phyloP scores from a whole-genome alignment of 2,888 invertebrate genomes.

The Pyrgus malvae region DNA sequence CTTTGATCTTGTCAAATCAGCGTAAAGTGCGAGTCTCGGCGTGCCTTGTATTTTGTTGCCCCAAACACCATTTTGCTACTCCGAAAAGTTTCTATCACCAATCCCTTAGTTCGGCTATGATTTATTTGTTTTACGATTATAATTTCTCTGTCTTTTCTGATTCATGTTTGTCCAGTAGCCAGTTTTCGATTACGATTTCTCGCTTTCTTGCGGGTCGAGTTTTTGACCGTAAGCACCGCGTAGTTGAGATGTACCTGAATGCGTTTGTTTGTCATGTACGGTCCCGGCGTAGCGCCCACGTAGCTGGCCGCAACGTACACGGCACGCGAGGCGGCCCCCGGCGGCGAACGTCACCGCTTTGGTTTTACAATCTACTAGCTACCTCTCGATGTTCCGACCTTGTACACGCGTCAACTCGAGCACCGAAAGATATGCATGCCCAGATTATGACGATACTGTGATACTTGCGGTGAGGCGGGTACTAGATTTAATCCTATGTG shows the following conservation, averaged over 20 bases:
- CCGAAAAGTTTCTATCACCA: constrained; percentile 12
- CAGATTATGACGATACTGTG: constrained; percentile 48
- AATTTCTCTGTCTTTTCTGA: constrained; percentile 6
- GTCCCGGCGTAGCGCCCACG: not conserved
- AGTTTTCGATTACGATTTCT: constrained; percentile 10
- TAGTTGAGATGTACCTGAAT: constrained; percentile 14
- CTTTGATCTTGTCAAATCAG: too few species aligned
- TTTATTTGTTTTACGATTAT: constrained; percentile 11
- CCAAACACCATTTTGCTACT: constrained; percentile 8
- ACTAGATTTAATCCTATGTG: constrained; percentile 38
- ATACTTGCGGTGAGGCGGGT: constrained; percentile 39
- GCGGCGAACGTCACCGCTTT: constrained; percentile 39
- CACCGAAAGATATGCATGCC: constrained; percentile 62
- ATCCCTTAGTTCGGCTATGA: constrained; percentile 19
- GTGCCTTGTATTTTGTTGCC: constrained; percentile 23
- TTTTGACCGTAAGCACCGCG: constrained; percentile 16
- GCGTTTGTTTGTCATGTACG: constrained; percentile 7
- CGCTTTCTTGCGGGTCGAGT: constrained; percentile 3
- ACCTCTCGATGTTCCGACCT: constrained; percentile 41
- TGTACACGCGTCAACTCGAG: constrained; percentile 33
- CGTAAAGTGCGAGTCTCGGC: constrained; percentile 11
- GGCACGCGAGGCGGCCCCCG: constrained; percentile 35
- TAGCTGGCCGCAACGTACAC: constrained; percentile 38
- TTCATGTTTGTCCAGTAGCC: constrained; percentile 15
- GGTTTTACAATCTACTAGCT: constrained; percentile 33